Conservation (phyloP, 2,888 invertebrate species). For the Meteorus cinctellus region DNA sequence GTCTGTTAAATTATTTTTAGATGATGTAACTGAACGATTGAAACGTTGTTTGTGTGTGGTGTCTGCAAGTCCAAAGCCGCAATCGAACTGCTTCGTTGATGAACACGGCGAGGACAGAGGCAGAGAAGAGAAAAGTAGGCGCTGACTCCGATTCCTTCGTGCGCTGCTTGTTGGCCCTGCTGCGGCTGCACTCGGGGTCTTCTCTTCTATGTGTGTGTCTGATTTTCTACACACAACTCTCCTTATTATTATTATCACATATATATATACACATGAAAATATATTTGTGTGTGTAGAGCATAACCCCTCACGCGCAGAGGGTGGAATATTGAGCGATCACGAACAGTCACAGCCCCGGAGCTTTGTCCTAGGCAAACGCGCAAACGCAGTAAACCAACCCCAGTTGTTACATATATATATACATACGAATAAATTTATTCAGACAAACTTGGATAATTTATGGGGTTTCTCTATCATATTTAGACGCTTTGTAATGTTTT, state of each 20-base stretch:
- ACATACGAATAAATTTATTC: not conserved
- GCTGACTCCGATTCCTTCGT: conserved; percentile 46
- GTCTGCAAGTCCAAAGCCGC: conserved; percentile 39
- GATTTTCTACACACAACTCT: conserved; percentile 48
- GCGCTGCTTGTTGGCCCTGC: conserved; percentile 19
- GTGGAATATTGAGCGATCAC: conserved; percentile 73
- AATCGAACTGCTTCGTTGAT: conserved; percentile 65
- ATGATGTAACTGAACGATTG: conserved; percentile 2
- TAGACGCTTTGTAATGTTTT: too few relatives aligned
- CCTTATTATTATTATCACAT: too few relatives aligned
- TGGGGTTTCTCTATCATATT: too few relatives aligned
- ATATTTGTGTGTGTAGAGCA: conserved; percentile 39
- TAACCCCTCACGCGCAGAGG: conserved; percentile 58
- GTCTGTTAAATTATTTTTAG: conserved; percentile 1
- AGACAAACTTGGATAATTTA: too few relatives aligned
- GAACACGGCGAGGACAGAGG: conserved; percentile 62
- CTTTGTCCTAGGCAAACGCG: conserved; percentile 22
- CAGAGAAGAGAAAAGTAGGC: conserved; percentile 55
- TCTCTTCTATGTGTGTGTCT: conserved; percentile 12
- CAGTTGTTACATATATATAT: conserved; percentile 4
- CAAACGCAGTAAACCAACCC: conserved; percentile 25
- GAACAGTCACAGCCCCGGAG: conserved; percentile 55
- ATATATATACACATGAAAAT: too few relatives aligned
- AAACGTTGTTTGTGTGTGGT: not conserved
- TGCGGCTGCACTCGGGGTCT: conserved; percentile 23